These are phyloP conservation scores for Embiotoca jacksoni DNA, from an alignment of 2,113 vertebrate genomes.

Conservation along the genomic window DNA sequence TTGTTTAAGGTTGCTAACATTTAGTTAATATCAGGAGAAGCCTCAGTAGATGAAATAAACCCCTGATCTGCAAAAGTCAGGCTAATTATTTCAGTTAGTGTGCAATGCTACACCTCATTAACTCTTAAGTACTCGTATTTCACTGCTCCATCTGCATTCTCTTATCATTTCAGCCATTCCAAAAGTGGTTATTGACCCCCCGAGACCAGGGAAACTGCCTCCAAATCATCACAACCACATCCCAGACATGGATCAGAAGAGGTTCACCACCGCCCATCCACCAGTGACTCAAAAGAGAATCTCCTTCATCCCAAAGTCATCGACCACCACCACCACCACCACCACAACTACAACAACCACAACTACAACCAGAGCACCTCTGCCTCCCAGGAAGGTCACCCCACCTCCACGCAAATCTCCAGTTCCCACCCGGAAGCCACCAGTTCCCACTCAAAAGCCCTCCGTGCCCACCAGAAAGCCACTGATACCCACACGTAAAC, in stretches of 20 bases:
- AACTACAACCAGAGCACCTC: conserved; percentile 55
- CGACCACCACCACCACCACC: conserved; percentile 61
- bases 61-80: conserved; percentile 41
- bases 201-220: conserved; percentile 78
- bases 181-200: conserved; percentile 87
- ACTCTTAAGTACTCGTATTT: conserved; percentile 59
- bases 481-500: conserved; percentile 59
- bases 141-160: conserved; percentile 55
- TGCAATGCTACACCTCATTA: conserved; percentile 62
- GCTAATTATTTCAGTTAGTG: conserved; percentile 50
- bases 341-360: conserved; percentile 53
- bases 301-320: conserved; percentile 53
- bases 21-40: conserved; percentile 54
- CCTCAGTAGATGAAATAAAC: conserved; percentile 54
- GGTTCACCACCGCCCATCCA: conserved; percentile 80
- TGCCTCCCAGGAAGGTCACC: conserved; percentile 55
- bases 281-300: conserved; percentile 70
- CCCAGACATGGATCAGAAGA: conserved; percentile 83
- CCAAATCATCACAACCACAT: conserved; percentile 84
- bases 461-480: conserved; percentile 71
- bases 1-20: conserved; percentile 53
- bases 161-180: conserved; percentile 83
- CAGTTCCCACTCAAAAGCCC: conserved; percentile 64
- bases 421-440: conserved; percentile 53
- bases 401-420: conserved; percentile 61